Percentiles rank a stretch among this genome's conserved stretches.
phyloP scores from a whole-genome alignment of 2,113 vertebrate genomes.

The Epinephelus moara region DNA sequence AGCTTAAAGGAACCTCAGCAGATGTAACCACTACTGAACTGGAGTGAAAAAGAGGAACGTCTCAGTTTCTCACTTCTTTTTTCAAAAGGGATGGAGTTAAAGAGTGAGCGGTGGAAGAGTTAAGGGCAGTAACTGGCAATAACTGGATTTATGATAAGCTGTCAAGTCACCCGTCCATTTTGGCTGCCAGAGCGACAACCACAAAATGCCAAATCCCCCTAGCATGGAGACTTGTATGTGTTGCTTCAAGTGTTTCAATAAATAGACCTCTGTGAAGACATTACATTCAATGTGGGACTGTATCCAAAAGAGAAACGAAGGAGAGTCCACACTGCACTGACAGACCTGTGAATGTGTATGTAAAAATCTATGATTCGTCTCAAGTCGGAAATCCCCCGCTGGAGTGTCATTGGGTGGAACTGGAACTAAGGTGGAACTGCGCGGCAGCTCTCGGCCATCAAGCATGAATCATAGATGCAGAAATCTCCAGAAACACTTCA shows the following conservation, averaged over 20 bases:
- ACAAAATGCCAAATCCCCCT: not conserved
- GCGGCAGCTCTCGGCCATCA: not conserved
- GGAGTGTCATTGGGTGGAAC: slow-evolving; percentile 37
- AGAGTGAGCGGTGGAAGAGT: not conserved
- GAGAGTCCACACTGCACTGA: slow-evolving; percentile 1
- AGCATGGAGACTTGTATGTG: accelerated
- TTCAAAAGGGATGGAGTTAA: not conserved
- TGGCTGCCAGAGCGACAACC: not conserved
- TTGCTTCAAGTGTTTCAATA: not conserved
- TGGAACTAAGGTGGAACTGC: slow-evolving; percentile 51
- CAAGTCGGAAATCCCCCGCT: slow-evolving; percentile 46
- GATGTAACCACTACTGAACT: slow-evolving; percentile 21
- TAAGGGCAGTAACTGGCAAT: not conserved
- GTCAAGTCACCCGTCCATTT: not conserved
- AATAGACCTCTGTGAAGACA: slow-evolving; percentile 3
- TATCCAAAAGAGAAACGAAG: not conserved
- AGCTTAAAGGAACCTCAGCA: slow-evolving; percentile 7
- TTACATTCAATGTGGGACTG: not conserved
- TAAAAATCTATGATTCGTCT: not conserved
- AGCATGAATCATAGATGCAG: slow-evolving; percentile 38
- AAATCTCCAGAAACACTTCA: not conserved
- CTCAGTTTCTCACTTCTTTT: slow-evolving; percentile 8
- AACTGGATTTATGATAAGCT: not conserved
- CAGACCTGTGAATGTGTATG: slow-evolving; percentile 17
- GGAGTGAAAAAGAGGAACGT: slow-evolving; percentile 28